Evolutionary conservation across 92 coral and sea anemone genomes (phyloP), one percentile per base, ranked within the genome.

Genomic region (Porites cylindrica): DNA sequence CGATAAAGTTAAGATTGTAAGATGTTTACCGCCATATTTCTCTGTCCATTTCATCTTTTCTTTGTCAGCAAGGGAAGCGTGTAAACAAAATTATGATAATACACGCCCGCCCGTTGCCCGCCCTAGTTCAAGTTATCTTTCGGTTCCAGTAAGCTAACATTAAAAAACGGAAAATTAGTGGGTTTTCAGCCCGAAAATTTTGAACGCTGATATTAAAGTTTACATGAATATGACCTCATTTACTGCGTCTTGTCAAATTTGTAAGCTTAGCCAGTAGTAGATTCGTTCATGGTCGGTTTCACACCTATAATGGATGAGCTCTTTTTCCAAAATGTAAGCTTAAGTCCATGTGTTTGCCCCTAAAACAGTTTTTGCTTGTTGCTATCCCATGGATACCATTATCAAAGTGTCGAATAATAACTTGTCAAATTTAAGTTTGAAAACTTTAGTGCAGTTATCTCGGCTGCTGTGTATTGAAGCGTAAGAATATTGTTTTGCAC

Each of bases 1-100:
- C 10, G 14, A 69, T 23, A 18, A 20, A 12, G 18, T 32, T 61
- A 1, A 61, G 1, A 38, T 32, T 54, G 8, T 72, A 14, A 14
- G 19, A 14, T 19, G 51, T 53, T 83, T 62, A 13, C 72, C 74
- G 73, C 64, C 73, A 20, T 60, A 60, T 23, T 69, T 70, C 24
- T 9, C 26, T 81, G 75, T 20, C 26, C 67, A 70, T 58, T 67
- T 51, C 47, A 5, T 38, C 4, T 13, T 80, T 53, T 66, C 70
- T 58, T 62, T 51, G 73, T 64, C 13, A 17, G 65, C 5, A 38
- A 38, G 6, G 68, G 63, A 24, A 76, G 87, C 80, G 80, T 74
- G 87, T 83, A 83, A 83, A 83, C 87, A 73, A 83, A 19, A 17
- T 73, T 73, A 83, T 83, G 81, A 7, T 83, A 83, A 83, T 83